Evolutionary conservation across 2,113 vertebrate genomes (phyloP), one percentile per base, ranked within the genome.

Genomic region (Percina caprodes): DNA sequence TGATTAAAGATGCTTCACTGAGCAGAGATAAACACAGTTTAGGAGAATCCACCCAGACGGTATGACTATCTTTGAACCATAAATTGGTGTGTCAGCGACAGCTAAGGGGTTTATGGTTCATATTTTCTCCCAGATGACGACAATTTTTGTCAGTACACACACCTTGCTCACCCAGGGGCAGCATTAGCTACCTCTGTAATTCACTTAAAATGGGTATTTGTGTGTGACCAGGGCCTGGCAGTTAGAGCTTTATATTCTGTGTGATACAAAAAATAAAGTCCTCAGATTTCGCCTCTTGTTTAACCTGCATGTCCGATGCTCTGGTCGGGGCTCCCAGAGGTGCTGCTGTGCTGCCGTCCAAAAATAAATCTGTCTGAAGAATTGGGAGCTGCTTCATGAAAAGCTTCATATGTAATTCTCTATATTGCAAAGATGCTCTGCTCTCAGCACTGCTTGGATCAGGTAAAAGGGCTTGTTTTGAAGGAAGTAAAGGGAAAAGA

Each of bases 101-200:
- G 79, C 69, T 74, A 68, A 74, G 24, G 8, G 48, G 63, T 46
- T 74, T 81, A 61, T 6, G 39, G 14, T 59, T 55, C 46, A 54
- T 26, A 14, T 63, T 78, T 58, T 3, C 59, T 71, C 58, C 7
- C 33, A 69, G 26, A 61, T 33, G 58, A 71, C 42, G 74, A 49
- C 19, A 15, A 6, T 63, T 71, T 10, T 26, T 35, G 42, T 63
- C 30, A 18, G 48, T 13, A 11, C 58, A 42, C 60, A 52, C 60
- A 49, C 19, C 33, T 21, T 30, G 48, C 60, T 65, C 15, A 30
- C 49, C 74, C 61, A 7, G 23, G 61, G 61, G 30, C 16, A 12
- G 7, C 23, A 46, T 80, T 42, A 58, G 60, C 51, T 66, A 12
- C 52, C 61, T 52, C 54, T 60, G 61, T 52, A 23, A 33, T 52